These are phyloP conservation scores for Physocephala rufipes DNA, from an alignment of 2,888 invertebrate genomes.

Conservation along the genomic window DNA sequence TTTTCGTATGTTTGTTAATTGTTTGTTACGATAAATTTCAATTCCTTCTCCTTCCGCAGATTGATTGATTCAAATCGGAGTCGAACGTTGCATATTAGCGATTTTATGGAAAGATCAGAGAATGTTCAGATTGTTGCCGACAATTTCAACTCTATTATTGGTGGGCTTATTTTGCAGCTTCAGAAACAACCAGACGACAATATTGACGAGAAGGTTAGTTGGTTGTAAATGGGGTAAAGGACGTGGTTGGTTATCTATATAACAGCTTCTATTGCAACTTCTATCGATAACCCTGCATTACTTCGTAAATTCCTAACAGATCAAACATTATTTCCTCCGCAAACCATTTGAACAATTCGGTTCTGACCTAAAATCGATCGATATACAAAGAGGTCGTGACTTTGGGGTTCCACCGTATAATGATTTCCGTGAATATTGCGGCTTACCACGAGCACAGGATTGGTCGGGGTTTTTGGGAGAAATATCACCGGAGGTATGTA, in stretches of 20 bases:
- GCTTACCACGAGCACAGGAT: slow-evolving; percentile 51
- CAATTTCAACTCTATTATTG: slow-evolving; percentile 74
- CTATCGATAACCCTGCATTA: background rate
- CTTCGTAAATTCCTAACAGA: slow-evolving; percentile 24
- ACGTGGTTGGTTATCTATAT: too few relatives aligned
- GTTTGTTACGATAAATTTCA: background rate
- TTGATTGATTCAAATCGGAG: slow-evolving; percentile 54
- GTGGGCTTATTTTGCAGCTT: slow-evolving; percentile 78
- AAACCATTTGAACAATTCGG: slow-evolving; percentile 67
- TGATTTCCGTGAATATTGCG: slow-evolving; percentile 55
- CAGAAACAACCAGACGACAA: slow-evolving; percentile 78
- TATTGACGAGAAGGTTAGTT: slow-evolving; percentile 71
- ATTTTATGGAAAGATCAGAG: slow-evolving; percentile 52
- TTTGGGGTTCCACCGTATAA: slow-evolving; percentile 56
- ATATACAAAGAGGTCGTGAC: slow-evolving; percentile 58
- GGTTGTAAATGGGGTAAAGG: slow-evolving; percentile 58
- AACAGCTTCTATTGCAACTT: background rate
- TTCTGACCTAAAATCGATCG: slow-evolving; percentile 65
- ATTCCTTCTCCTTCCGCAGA: slow-evolving; percentile 41
- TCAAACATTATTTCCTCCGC: slow-evolving; percentile 57
- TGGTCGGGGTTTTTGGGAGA: slow-evolving; percentile 68
- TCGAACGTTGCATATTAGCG: slow-evolving; percentile 55
- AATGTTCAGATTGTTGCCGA: slow-evolving; percentile 58
- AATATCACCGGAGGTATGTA: slow-evolving; percentile 72
- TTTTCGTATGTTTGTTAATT: slow-evolving; percentile 61